A percentile compares a stretch with the other conserved stretches of the same genome.
Conservation (phyloP, 2,888 invertebrate genomes). For the Eristalinus sepulchralis region DNA sequence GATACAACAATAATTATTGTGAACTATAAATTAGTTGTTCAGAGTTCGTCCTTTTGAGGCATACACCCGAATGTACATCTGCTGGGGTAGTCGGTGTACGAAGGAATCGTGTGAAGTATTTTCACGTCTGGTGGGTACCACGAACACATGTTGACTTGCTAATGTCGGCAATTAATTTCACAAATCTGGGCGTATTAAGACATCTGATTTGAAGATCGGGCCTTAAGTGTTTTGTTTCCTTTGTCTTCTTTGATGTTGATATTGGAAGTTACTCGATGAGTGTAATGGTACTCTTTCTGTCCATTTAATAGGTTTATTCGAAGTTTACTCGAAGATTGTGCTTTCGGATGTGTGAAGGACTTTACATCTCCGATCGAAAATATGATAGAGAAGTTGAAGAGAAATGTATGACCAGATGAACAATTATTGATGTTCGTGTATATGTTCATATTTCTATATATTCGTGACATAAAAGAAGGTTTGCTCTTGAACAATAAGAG, state of each 20-base stretch:
- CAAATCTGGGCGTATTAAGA: conserved; percentile 28
- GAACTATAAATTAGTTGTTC: neutral
- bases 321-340: too few relatives aligned
- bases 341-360: too few relatives aligned
- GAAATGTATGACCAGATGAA: too few relatives aligned
- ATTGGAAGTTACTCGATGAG: neutral
- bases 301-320: neutral
- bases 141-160: conserved; percentile 27
- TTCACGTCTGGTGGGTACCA: neutral
- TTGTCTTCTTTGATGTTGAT: neutral
- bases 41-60: neutral
- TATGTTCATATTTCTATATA: too few relatives aligned
- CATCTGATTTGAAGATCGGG: conserved; percentile 6
- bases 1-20: conserved; percentile 18
- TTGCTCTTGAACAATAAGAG: too few relatives aligned
- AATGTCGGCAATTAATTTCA: conserved; percentile 32
- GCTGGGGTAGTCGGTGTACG: neutral
- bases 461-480: too few relatives aligned
- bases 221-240: neutral
- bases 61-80: neutral
- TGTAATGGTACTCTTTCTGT: neutral
- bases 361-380: too few relatives aligned
- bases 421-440: too few relatives aligned
- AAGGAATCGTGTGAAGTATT: neutral
- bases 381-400: too few relatives aligned